These are phyloP conservation scores for Strix occidentalis DNA, from an alignment of 2,797 vertebrate species.

Conservation along the genomic window DNA sequence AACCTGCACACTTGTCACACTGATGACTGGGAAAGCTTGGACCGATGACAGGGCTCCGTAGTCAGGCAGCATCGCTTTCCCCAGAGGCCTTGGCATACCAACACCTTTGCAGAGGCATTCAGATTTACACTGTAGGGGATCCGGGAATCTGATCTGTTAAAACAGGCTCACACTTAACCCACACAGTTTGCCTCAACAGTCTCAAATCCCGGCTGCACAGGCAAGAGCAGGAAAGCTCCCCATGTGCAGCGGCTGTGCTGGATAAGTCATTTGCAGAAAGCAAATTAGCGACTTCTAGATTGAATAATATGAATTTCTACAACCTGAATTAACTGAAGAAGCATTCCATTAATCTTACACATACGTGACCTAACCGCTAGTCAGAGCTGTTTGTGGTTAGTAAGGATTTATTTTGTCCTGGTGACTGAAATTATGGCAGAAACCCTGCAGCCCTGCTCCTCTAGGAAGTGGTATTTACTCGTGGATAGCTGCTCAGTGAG, in stretches of 20 bases:
- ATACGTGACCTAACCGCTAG: not conserved
- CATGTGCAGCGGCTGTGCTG: fast-evolving
- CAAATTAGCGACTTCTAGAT: not conserved
- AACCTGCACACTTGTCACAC: not conserved
- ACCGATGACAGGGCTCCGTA: fast-evolving
- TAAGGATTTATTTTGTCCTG: not conserved
- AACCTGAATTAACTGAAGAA: not conserved
- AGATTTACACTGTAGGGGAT: not conserved
- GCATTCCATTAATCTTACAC: not conserved
- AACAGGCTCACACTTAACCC: not conserved
- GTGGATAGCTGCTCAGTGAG: not conserved
- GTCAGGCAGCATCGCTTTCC: not conserved
- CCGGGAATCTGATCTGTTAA: not conserved
- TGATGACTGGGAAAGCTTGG: fast-evolving
- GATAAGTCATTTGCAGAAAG: not conserved
- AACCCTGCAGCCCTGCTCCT: not conserved
- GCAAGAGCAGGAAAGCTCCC: not conserved
- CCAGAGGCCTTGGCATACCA: not conserved
- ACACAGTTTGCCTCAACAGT: not conserved
- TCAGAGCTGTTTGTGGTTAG: not conserved
- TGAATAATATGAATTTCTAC: not conserved
- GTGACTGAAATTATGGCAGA: not conserved
- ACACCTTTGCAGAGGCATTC: not conserved
- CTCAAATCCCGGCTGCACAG: not conserved
- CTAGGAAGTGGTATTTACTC: not conserved